phyloP scores from a whole-genome alignment of 1,140 invertebrate species.

The Philopotamus ludificatus region DNA sequence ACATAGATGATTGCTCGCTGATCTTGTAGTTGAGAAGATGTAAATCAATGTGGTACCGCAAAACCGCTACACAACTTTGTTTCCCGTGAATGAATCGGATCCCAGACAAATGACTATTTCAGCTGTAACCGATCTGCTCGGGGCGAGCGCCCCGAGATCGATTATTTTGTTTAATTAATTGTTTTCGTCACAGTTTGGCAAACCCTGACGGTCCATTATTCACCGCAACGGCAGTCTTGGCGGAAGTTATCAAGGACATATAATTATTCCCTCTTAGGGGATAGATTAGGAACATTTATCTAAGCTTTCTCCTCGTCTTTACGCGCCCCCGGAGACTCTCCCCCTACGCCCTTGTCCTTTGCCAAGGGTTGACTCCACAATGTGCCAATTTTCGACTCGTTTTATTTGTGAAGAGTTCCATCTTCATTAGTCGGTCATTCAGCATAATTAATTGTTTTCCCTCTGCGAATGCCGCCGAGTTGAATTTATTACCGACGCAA shows the following conservation, averaged over 20 bases:
- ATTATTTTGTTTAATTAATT: too few species aligned
- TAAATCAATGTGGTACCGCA: too few species aligned
- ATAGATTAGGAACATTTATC: slow-evolving; percentile 42
- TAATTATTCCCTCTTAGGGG: slow-evolving; percentile 39
- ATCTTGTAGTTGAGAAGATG: too few species aligned
- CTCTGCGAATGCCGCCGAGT: too few species aligned
- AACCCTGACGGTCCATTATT: background rate
- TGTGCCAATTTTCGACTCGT: background rate
- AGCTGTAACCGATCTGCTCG: too few species aligned
- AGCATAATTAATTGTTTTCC: too few species aligned
- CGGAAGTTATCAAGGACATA: slow-evolving; percentile 31
- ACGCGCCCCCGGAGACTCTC: slow-evolving; percentile 29
- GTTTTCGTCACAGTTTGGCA: slow-evolving; percentile 4
- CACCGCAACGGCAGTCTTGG: slow-evolving; percentile 7
- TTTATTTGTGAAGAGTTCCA: background rate
- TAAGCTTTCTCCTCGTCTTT: slow-evolving; percentile 37
- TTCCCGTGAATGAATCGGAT: too few species aligned
- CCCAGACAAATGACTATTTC: too few species aligned
- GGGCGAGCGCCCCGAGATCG: too few species aligned
- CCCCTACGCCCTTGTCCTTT: slow-evolving; percentile 18
- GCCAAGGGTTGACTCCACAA: slow-evolving; percentile 5
- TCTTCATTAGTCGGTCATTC: background rate
- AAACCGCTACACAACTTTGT: too few species aligned
- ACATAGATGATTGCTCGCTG: too few species aligned
- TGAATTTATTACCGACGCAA: too few species aligned